These are phyloP conservation scores for Paracanthobrama guichenoti DNA, from an alignment of 2,113 vertebrate species.

Conservation along the genomic window DNA sequence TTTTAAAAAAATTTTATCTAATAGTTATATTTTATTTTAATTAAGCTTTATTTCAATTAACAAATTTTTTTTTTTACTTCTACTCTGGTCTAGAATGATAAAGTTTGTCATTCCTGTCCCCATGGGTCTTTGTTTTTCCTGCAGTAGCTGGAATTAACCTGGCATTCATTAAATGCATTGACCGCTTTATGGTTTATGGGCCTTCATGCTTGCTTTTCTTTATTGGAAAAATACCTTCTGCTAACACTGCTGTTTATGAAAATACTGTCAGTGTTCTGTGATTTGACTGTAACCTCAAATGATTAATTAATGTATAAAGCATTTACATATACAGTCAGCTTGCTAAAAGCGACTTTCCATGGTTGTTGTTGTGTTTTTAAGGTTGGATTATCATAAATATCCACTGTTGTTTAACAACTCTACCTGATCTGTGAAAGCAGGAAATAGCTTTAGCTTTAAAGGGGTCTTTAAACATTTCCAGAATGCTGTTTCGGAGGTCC, in stretches of 20 bases:
- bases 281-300: conserved; percentile 11
- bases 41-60: too few species aligned
- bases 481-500: conserved; percentile 12
- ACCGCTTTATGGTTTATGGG: conserved; percentile 27
- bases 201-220: conserved; percentile 41
- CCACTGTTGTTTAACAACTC: conserved; percentile 1
- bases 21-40: too few species aligned
- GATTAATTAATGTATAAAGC: conserved; percentile 16
- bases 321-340: background rate
- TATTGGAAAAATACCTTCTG: conserved; percentile 26
- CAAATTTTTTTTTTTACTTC: too few species aligned
- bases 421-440: conserved; percentile 6
- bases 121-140: background rate
- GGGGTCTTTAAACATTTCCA: conserved; percentile 44
- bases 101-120: background rate
- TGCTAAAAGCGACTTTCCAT: background rate
- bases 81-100: background rate
- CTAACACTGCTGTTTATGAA: background rate
- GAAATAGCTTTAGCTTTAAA: conserved; percentile 37
- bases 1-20: too few species aligned
- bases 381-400: background rate
- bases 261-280: background rate
- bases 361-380: background rate
- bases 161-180: background rate
- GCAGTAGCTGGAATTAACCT: background rate